phyloP scores from a whole-genome alignment of 2,888 invertebrate species.

The Toxonevra muliebris region DNA sequence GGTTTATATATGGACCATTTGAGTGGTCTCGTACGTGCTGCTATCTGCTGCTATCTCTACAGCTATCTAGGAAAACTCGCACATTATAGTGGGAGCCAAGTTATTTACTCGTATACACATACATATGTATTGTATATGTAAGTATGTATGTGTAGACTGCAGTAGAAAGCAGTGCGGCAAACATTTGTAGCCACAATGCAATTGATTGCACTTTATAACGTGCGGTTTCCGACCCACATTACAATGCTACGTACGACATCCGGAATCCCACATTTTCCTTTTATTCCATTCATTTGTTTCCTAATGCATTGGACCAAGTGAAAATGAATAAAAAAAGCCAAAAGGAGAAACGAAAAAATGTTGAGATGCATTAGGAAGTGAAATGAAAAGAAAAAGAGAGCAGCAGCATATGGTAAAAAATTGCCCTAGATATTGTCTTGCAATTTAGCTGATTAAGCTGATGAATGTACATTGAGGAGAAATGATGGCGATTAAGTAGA shows the following conservation, averaged over 20 bases:
- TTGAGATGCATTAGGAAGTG: not conserved
- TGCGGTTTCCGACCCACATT: constrained; percentile 57
- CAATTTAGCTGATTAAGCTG: constrained; percentile 58
- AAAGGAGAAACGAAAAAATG: not conserved
- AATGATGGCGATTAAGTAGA: no score
- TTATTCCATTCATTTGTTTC: constrained; percentile 12
- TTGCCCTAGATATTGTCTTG: constrained; percentile 55
- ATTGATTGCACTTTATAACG: constrained; percentile 59
- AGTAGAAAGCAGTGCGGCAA: constrained; percentile 20
- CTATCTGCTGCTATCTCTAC: not conserved
- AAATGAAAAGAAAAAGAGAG: not conserved
- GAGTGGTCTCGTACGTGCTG: not conserved
- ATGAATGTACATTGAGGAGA: constrained; percentile 53
- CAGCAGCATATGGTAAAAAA: constrained; percentile 29
- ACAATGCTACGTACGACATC: constrained; percentile 40
- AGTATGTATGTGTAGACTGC: constrained; percentile 38
- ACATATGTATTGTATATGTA: constrained; percentile 41
- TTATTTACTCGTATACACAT: no score
- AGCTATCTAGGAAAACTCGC: not conserved
- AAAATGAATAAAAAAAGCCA: constrained; percentile 14
- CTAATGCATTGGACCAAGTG: constrained; percentile 2
- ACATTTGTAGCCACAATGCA: constrained; percentile 46
- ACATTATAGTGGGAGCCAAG: not conserved
- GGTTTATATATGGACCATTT: constrained; percentile 18
- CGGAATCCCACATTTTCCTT: constrained; percentile 9